These are phyloP conservation scores for Centruroides vittatus DNA, from an alignment of 1,140 invertebrate species.

Conservation along the genomic window DNA sequence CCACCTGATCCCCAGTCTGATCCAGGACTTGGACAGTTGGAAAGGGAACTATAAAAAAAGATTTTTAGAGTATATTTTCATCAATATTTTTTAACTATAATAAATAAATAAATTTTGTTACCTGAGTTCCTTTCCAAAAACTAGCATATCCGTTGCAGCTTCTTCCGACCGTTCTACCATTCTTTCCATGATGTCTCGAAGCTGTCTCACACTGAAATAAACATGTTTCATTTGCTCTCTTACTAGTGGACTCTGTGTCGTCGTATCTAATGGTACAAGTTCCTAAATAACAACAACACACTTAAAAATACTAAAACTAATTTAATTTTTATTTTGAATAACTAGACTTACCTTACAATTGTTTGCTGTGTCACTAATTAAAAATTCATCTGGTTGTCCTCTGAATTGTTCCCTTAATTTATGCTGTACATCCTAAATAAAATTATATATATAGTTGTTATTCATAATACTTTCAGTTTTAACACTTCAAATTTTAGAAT, in stretches of 20 bases:
- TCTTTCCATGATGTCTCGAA: constrained; percentile 44
- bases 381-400: constrained; percentile 55
- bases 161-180: constrained; percentile 38
- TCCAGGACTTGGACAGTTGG: constrained; percentile 25
- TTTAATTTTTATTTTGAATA: neutral
- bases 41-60: constrained; percentile 5
- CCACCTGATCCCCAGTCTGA: constrained; percentile 44
- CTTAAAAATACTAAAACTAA: neutral
- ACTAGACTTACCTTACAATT: constrained; percentile 39
- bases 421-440: constrained; percentile 36
- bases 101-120: neutral
- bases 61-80: neutral
- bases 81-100: too few species aligned
- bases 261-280: constrained; percentile 44
- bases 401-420: constrained; percentile 47
- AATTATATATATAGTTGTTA: neutral
- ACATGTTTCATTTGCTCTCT: constrained; percentile 44
- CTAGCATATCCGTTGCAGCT: constrained; percentile 39
- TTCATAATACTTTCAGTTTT: too few species aligned
- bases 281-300: constrained; percentile 27
- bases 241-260: constrained; percentile 43
- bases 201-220: constrained; percentile 36
- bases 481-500: too few species aligned
- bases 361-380: constrained; percentile 48
- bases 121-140: constrained; percentile 15